Base-by-base conservation (phyloP, 2,888 invertebrate species). In the Noctua janthina region DNA sequence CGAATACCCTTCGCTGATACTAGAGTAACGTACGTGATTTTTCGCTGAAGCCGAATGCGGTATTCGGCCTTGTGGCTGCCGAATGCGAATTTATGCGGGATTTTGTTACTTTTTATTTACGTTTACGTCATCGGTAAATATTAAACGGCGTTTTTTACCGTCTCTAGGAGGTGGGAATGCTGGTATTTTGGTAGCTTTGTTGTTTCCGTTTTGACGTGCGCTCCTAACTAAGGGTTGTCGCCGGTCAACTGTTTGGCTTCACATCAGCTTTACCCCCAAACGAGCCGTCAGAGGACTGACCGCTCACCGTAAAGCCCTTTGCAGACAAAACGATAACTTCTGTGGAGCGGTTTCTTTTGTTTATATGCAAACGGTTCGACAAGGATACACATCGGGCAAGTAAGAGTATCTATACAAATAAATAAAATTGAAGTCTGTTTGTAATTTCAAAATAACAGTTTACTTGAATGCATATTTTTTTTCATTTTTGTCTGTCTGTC, bases 1-100 rank as follows among this genome's bases (percentile, higher is more conserved):
- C 79, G 69, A 82, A 82, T 68, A 71, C 62, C 46, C 51, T 39
- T 77, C 81, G 64, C 13, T 73, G 84, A 72, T 83, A 43, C 35
- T 75, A 85, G 87, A 87, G 87, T 76, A 67, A 72, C 66, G 78
- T 74, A 87, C 81, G 84, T 81, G 84, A 84, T 87, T 84, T 87
- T 84, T 74, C 23, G 59, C 20, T 7, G 39, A 64, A 66, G 83
- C 84, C 87, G 83, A 83, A 78, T 86, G 73, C 23, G 56, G 62
- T 64, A 62, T 83, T 86, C 72, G 76, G 83, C 80, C 49, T 80
- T 74, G 86, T 75, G 46, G 66, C 5, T 69, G 62, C 68, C 76
- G 80, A 80, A 83, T 71, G 72, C 54, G 29, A 51, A 76, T 73
- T 69, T 77, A 69, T 72, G 73, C 39, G 54, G n/a, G 64, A 59